Percentiles rank a stretch among this genome's conserved stretches.
Evolutionary conservation across 2,797 vertebrate genomes (phyloP).

Genomic region (Lateolabrax maculatus): DNA sequence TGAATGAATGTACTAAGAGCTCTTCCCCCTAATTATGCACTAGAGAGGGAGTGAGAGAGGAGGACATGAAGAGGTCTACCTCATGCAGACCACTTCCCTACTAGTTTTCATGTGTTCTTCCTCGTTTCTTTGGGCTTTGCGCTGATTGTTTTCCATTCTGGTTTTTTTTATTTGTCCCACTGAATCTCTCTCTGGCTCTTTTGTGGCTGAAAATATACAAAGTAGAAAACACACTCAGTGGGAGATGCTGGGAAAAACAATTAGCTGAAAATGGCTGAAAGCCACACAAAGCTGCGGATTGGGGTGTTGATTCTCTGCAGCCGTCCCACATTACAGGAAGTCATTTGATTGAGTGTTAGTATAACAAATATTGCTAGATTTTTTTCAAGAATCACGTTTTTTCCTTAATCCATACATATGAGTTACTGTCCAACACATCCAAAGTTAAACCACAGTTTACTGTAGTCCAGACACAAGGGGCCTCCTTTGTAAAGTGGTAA

Average conservation of each 20-base stretch:
- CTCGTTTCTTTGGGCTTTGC: constrained; percentile 9
- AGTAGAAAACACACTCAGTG: constrained; percentile 41
- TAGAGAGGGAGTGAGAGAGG: constrained; percentile 33
- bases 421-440: not conserved
- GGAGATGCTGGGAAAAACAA: constrained; percentile 51
- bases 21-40: constrained; percentile 63
- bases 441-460: not conserved
- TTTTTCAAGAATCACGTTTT: not conserved
- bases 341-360: constrained; percentile 30
- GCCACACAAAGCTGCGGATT: constrained; percentile 50
- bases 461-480: not conserved
- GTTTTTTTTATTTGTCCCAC: not conserved
- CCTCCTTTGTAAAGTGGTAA: too few species aligned
- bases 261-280: constrained; percentile 60
- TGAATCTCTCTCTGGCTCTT: constrained; percentile 16
- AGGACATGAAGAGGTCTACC: constrained; percentile 16
- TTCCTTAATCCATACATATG: not conserved
- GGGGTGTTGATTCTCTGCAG: constrained; percentile 45
- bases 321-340: constrained; percentile 47
- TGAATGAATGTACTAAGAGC: constrained; percentile 61
- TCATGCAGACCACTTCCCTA: constrained; percentile 23
- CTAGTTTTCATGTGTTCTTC: constrained; percentile 4
- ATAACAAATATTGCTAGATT: not conserved
- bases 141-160: constrained; percentile 15
- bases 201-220: constrained; percentile 47